Evolutionary conservation across 2,113 vertebrate species (phyloP), one percentile per base, ranked within the genome.

Genomic region (Chloroceryle aenea): DNA sequence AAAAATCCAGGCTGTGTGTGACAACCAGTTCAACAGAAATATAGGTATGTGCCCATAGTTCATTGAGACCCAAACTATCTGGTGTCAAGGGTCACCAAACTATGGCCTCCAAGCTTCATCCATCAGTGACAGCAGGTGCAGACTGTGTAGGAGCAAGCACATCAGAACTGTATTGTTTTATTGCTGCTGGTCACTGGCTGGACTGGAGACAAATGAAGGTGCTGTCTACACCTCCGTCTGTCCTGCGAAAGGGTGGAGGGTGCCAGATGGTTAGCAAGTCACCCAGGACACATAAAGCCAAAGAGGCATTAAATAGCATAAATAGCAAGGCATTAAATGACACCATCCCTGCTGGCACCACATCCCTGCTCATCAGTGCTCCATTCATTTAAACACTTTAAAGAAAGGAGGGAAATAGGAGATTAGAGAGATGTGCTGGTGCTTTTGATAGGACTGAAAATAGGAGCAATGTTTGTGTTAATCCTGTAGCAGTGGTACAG

Each of bases 401-500:
- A 92, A 92, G 95, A 92, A 88, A 93, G 83, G 68, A 59, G 88
- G 69, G 93, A 96, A 96, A 90, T 72, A 78, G 80, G 86, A 96
- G 96, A 96, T 96, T 93, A 96, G 92, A 77, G 90, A 71, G 83
- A 94, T 95, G 88, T 93, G 92, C 90, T 93, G 85, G 88, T 88
- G 93, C 88, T 93, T 96, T 95, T 95, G 93, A 97, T 96, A 96
- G 96, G 90, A 68, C 80, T 86, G 79, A 86, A 90, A 88, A 93
- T 76, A 93, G 92, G 87, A 96, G 86, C 92, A 72, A 63, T 69
- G 90, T 61, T 93, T 89, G 73, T 94, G 92, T 88, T 96, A 96
- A 96, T 94, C 95, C 90, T 92, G 52, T 29, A 93, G 93, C 85
- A 88, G 76, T 56, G 77, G 80, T 64, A 72, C 1, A 84, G 92